Percentiles rank a stretch among this genome's conserved stretches.
These are phyloP conservation scores for Cydia fagiglandana DNA, from an alignment of 1,140 invertebrate genomes.

Conservation along the genomic window DNA sequence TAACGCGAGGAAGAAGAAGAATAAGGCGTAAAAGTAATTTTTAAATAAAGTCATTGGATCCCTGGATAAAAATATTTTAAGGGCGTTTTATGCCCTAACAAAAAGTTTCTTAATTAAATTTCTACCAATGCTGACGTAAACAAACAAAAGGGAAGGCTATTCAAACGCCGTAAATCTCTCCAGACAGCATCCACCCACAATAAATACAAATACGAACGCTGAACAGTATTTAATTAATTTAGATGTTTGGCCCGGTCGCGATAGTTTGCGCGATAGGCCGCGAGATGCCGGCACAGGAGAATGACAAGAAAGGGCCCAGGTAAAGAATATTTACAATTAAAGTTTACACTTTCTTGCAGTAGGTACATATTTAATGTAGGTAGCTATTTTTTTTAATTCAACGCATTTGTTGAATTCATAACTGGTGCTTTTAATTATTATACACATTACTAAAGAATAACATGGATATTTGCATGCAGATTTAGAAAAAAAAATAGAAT, in stretches of 20 bases:
- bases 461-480: too few species aligned
- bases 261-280: slow-evolving; percentile 14
- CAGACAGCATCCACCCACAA: slow-evolving; percentile 3
- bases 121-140: slow-evolving; percentile 8
- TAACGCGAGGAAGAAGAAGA: too few species aligned
- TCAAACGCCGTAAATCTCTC: neutral
- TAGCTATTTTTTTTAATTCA: too few species aligned
- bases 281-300: neutral
- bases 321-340: neutral
- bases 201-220: slow-evolving; percentile 1
- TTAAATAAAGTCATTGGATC: too few species aligned
- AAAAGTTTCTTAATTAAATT: slow-evolving; percentile 7
- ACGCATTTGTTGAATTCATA: too few species aligned
- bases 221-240: slow-evolving; percentile 19
- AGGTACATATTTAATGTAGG: too few species aligned
- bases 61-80: too few species aligned
- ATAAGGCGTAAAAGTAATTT: too few species aligned
- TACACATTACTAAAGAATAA: too few species aligned
- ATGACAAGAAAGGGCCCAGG: neutral
- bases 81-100: neutral
- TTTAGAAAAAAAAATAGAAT: too few species aligned
- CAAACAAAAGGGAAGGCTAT: neutral
- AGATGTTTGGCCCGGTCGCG: slow-evolving; percentile 7
- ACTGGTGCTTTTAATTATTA: too few species aligned
- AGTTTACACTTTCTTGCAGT: too few species aligned